These are phyloP conservation scores for Bungarus multicinctus DNA, from an alignment of 2,113 vertebrate genomes.

Conservation along the genomic window DNA sequence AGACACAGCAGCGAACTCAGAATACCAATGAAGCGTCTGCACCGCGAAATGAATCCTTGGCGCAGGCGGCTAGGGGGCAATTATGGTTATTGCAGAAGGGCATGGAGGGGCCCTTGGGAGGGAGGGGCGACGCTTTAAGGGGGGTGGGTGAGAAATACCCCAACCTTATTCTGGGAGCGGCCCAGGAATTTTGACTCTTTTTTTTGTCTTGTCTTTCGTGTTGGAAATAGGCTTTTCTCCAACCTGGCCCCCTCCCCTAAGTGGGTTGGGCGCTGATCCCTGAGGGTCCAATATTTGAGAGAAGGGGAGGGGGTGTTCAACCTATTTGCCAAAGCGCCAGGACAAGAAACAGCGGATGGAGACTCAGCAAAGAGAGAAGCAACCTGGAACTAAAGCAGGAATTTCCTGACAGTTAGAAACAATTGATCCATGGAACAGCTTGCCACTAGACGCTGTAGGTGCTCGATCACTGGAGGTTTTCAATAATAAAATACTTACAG, in stretches of 20 bases:
- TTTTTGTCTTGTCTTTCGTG: not conserved
- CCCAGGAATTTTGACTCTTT: too few species aligned
- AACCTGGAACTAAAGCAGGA: too few species aligned
- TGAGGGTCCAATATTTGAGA: not conserved
- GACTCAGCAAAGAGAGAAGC: too few species aligned
- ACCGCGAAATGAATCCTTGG: constrained; percentile 60
- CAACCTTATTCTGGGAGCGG: constrained; percentile 19
- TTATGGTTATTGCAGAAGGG: constrained; percentile 57
- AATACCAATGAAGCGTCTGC: constrained; percentile 69
- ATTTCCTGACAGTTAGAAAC: too few species aligned
- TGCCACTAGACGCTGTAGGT: too few species aligned
- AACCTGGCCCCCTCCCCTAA: not conserved
- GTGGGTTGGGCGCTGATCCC: not conserved
- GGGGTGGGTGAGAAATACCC: not conserved
- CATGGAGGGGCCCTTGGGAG: not conserved
- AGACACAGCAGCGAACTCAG: constrained; percentile 53
- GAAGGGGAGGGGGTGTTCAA: too few species aligned
- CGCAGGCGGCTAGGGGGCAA: constrained; percentile 62
- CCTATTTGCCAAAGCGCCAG: too few species aligned
- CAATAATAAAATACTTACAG: too few species aligned
- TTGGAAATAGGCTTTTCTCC: not conserved
- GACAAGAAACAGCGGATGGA: too few species aligned
- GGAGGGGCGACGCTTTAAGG: not conserved
- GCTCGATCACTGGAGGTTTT: too few species aligned
- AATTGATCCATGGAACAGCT: too few species aligned